Evolutionary conservation across 2,113 vertebrate species (phyloP).

Genomic region (Charadrius vociferus): DNA sequence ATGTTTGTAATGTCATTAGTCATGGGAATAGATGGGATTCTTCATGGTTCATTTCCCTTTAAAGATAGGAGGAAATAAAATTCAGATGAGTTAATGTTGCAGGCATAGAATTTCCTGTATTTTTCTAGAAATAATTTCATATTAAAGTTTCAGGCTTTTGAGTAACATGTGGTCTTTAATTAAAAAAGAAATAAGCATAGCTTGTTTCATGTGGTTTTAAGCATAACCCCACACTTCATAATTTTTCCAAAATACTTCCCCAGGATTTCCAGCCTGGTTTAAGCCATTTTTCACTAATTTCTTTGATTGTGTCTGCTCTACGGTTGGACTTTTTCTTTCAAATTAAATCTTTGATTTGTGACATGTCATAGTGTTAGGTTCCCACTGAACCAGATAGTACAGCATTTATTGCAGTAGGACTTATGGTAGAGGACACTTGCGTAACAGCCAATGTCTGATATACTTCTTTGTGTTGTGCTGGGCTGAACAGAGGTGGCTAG

Average conservation of each 20-base stretch:
- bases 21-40: not conserved
- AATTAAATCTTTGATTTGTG: not conserved
- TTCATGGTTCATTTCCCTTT: not conserved
- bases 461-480: not conserved
- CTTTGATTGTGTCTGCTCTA: not conserved
- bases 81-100: not conserved
- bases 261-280: not conserved
- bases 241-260: not conserved
- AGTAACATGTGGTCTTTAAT: not conserved
- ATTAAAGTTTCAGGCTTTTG: not conserved
- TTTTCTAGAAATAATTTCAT: not conserved
- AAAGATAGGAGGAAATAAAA: slow-evolving; percentile 16
- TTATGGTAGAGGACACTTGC: not conserved
- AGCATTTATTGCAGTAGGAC: not conserved
- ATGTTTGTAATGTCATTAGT: slow-evolving; percentile 3
- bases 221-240: not conserved
- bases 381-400: not conserved
- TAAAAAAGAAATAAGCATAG: not conserved
- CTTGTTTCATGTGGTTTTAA: slow-evolving; percentile 4
- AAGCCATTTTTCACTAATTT: not conserved
- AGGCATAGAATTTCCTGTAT: not conserved
- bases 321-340: not conserved
- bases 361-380: not conserved
- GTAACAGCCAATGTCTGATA: not conserved
- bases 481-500: not conserved